Evolutionary conservation across 2,113 vertebrate species (phyloP).

Genomic region (Misgurnus mizolepis): DNA sequence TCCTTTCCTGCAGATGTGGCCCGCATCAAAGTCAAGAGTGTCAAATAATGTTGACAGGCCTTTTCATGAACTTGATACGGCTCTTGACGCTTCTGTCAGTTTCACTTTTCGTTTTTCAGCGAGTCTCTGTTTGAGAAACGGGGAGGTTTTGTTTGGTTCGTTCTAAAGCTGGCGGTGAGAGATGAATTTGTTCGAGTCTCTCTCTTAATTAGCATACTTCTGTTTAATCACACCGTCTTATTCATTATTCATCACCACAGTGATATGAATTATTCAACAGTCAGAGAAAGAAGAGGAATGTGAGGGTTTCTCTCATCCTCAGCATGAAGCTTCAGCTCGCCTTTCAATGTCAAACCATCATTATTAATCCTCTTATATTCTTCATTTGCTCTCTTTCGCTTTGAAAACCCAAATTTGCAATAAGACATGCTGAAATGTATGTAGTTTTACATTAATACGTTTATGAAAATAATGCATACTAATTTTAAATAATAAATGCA

Average conservation of each 20-base stretch:
- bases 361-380: not conserved
- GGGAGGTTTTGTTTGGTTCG: not conserved
- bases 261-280: conserved; percentile 71
- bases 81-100: not conserved
- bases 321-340: not conserved
- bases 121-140: not conserved
- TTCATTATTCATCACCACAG: conserved; percentile 71
- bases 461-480: too few relatives aligned
- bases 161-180: not conserved
- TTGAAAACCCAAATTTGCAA: not conserved
- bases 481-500: too few relatives aligned
- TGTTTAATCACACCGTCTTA: conserved; percentile 68
- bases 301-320: conserved; percentile 35
- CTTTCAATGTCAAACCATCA: conserved; percentile 6
- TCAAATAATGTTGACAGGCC: conserved; percentile 46
- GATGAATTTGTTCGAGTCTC: not conserved
- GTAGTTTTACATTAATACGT: too few relatives aligned
- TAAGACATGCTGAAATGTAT: too few relatives aligned
- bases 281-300: conserved; percentile 56
- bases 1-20: not conserved
- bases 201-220: conserved; percentile 63
- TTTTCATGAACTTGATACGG: conserved; percentile 19
- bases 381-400: not conserved
- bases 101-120: not conserved
- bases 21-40: not conserved